Percentiles rank a stretch among this genome's conserved stretches.
phyloP scores from a whole-genome alignment of 1,140 invertebrate genomes.

The Heterodera carotae region DNA sequence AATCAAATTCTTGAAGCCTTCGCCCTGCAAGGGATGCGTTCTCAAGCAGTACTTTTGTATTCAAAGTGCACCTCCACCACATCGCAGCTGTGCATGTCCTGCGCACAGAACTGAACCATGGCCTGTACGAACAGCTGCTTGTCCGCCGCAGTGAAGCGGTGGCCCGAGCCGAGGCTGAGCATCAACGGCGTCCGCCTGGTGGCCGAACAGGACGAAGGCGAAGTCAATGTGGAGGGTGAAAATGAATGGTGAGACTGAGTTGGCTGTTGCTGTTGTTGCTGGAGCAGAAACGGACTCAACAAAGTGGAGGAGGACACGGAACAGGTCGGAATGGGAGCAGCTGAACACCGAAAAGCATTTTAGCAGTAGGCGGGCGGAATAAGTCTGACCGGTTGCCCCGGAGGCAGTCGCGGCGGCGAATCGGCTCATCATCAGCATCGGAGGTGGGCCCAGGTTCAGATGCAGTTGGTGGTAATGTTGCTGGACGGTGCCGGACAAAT shows the following conservation, averaged over 20 bases:
- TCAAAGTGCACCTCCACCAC: slow-evolving; percentile 48
- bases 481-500: slow-evolving; percentile 24
- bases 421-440: slow-evolving; percentile 16
- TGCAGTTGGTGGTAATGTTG: slow-evolving; percentile 22
- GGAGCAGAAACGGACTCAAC: slow-evolving; percentile 32
- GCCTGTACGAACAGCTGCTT: slow-evolving; percentile 58
- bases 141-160: slow-evolving; percentile 56
- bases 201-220: not conserved
- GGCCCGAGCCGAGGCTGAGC: slow-evolving; percentile 39
- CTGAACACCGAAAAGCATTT: not conserved
- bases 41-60: slow-evolving; percentile 14
- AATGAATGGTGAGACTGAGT: slow-evolving; percentile 23
- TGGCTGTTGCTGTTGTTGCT: slow-evolving; percentile 34
- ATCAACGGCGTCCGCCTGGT: not conserved
- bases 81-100: slow-evolving; percentile 58
- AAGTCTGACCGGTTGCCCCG: not conserved
- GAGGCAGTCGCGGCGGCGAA: slow-evolving; percentile 3
- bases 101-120: slow-evolving; percentile 58
- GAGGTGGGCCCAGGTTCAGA: slow-evolving; percentile 7
- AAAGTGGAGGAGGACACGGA: slow-evolving; percentile 6
- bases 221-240: not conserved
- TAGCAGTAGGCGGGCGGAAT: not conserved
- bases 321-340: not conserved
- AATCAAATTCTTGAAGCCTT: slow-evolving; percentile 56
- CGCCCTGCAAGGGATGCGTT: slow-evolving; percentile 44